phyloP scores from a whole-genome alignment of 2,797 vertebrate genomes.

The Pseudotriccus pelzelni region DNA sequence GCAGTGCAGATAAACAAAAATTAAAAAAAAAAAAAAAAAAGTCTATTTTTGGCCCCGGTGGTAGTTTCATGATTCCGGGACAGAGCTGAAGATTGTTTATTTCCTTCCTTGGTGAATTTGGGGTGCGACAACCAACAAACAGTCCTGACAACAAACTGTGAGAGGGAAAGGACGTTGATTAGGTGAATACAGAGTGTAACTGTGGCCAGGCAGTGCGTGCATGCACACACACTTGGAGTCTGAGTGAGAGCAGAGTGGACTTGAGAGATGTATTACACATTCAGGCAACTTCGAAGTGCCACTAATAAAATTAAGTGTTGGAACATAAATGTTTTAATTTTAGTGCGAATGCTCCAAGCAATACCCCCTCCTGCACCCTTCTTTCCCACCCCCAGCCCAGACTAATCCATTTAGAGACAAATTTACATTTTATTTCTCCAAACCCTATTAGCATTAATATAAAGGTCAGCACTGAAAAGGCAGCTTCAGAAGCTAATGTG shows the following conservation, averaged over 20 bases:
- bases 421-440: slow-evolving; percentile 78
- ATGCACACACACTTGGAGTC: not conserved
- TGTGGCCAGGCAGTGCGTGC: not conserved
- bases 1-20: not conserved
- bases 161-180: not conserved
- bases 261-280: slow-evolving; percentile 38
- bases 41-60: not conserved
- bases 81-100: not conserved
- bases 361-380: slow-evolving; percentile 8
- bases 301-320: slow-evolving; percentile 75
- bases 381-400: slow-evolving; percentile 53
- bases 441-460: slow-evolving; percentile 73
- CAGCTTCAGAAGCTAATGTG: slow-evolving; percentile 64
- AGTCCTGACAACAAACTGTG: not conserved
- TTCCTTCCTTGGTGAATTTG: not conserved
- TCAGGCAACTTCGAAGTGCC: slow-evolving; percentile 60
- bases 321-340: slow-evolving; percentile 76
- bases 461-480: slow-evolving; percentile 70
- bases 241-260: not conserved
- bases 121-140: not conserved
- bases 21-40: not conserved
- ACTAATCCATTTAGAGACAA: slow-evolving; percentile 75
- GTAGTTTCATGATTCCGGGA: not conserved
- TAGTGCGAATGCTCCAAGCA: slow-evolving; percentile 62
- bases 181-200: not conserved